Evolutionary conservation across 2,888 invertebrate genomes (phyloP).

Genomic region (Ophion costatus): DNA sequence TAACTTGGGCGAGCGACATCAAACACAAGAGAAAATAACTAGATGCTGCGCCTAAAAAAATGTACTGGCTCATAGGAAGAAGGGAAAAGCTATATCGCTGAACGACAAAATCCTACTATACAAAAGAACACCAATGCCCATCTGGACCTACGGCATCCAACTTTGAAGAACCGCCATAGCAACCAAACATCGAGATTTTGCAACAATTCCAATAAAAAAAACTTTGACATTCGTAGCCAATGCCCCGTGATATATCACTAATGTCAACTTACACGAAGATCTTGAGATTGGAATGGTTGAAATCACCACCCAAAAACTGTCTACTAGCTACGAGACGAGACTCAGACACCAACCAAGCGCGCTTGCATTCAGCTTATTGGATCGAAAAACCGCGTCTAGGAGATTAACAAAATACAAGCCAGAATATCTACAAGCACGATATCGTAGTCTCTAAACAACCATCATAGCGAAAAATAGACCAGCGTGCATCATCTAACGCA

Average conservation of each 20-base stretch:
- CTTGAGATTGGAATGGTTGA: no score
- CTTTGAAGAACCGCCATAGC: not conserved
- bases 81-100: not conserved
- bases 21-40: not conserved
- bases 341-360: not conserved
- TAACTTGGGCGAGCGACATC: not conserved
- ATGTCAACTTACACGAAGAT: not conserved
- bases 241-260: not conserved
- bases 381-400: no score
- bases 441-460: not conserved
- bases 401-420: no score
- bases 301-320: not conserved
- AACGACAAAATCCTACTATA: not conserved
- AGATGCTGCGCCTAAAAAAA: not conserved
- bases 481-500: no score
- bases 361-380: not conserved
- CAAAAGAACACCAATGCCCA: not conserved
- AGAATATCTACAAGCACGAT: no score
- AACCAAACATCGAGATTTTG: not conserved
- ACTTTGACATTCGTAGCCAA: not conserved
- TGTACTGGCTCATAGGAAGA: not conserved
- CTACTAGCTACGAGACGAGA: not conserved
- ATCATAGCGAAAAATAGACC: no score
- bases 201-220: not conserved
- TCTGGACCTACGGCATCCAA: slow-evolving; percentile 2